Percentiles rank a stretch among this genome's conserved stretches.
Evolutionary conservation across 2,113 vertebrate genomes (phyloP).

Genomic region (Eublepharis macularius): DNA sequence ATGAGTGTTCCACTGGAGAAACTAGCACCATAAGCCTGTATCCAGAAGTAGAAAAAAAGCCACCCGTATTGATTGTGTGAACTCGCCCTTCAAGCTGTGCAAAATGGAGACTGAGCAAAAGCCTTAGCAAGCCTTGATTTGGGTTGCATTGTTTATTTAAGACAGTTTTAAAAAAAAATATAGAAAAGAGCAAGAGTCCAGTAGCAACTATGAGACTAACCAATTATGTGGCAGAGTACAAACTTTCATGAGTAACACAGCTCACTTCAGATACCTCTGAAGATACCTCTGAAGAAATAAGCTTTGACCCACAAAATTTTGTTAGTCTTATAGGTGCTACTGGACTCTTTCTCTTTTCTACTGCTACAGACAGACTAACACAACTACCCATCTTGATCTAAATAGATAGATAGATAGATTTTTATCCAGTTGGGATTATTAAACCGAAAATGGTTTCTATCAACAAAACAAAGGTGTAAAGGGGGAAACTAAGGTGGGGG

Average conservation of each 20-base stretch:
- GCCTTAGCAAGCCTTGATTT: fast-evolving
- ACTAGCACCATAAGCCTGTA: background rate
- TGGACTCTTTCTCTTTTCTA: no score
- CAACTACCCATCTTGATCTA: no score
- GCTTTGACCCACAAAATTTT: no score
- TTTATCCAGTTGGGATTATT: background rate
- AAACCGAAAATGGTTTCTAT: background rate
- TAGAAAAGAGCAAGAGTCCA: no score
- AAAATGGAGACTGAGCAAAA: fast-evolving
- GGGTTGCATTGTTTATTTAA: background rate
- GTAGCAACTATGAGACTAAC: no score
- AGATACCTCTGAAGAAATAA: no score
- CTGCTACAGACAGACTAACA: no score
- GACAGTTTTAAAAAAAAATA: background rate
- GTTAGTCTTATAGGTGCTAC: no score
- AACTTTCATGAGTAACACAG: no score
- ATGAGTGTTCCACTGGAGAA: background rate
- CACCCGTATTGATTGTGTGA: background rate
- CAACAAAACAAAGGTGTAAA: background rate
- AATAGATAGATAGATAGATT: background rate
- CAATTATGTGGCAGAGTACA: no score
- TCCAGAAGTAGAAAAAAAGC: background rate
- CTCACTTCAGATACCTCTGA: no score
- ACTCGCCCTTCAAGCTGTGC: constrained; percentile 5
- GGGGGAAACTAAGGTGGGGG: background rate